Percentiles rank a stretch among this genome's conserved stretches.
Evolutionary conservation across 1,140 invertebrate species (phyloP).

Genomic region (Heliconius hewitsoni): DNA sequence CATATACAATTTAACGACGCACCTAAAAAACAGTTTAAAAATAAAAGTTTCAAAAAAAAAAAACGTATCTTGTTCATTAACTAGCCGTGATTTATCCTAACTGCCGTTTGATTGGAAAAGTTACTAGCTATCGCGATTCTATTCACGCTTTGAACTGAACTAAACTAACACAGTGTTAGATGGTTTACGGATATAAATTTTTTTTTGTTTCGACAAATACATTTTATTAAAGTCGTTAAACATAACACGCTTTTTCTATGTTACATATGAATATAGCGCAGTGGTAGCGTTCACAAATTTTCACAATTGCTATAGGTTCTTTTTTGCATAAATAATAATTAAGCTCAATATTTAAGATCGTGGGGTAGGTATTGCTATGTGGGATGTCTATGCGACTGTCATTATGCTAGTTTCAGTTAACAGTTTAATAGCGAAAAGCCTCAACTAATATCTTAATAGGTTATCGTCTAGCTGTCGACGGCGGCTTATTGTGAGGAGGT

Average conservation of each 20-base stretch:
- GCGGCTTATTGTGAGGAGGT: too few relatives aligned
- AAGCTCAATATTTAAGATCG: too few relatives aligned
- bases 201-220: conserved; percentile 28
- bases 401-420: too few relatives aligned
- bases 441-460: too few relatives aligned
- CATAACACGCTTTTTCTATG: background rate
- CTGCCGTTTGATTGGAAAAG: conserved; percentile 41
- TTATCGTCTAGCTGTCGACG: too few relatives aligned
- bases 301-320: too few relatives aligned
- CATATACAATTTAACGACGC: conserved; percentile 59
- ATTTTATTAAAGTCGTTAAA: background rate
- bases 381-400: too few relatives aligned
- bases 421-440: too few relatives aligned
- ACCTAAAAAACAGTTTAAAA: conserved; percentile 42
- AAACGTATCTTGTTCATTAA: conserved; percentile 45
- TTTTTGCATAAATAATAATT: too few relatives aligned
- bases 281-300: background rate
- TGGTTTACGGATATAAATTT: conserved; percentile 21
- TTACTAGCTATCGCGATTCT: conserved; percentile 35
- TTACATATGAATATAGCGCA: background rate
- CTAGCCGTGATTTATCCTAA: conserved; percentile 45
- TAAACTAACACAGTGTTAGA: conserved; percentile 33
- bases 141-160: conserved; percentile 43
- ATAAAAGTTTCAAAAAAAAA: conserved; percentile 51
- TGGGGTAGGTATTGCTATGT: too few relatives aligned